Conservation (phyloP, 2,113 vertebrate genomes). For the Osmerus mordax region DNA sequence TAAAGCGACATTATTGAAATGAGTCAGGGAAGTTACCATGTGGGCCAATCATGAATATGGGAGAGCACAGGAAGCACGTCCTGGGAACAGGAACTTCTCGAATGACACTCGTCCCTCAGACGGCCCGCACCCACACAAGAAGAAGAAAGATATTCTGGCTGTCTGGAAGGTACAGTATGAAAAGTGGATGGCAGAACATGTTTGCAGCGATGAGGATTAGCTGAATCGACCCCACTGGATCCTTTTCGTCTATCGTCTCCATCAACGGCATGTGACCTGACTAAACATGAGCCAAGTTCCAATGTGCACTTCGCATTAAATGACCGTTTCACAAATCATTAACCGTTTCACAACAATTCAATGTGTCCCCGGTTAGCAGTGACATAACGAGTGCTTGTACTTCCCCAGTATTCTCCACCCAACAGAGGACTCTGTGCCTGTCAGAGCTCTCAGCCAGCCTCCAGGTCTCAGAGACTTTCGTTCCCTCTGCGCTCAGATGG, state of each 20-base stretch:
- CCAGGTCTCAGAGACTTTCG: too few relatives aligned
- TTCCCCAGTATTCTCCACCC: not conserved
- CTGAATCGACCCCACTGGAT: too few relatives aligned
- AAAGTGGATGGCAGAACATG: too few relatives aligned
- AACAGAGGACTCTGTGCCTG: not conserved
- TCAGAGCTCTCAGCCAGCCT: not conserved
- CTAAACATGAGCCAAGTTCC: too few relatives aligned
- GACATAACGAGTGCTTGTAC: not conserved
- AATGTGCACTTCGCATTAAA: too few relatives aligned
- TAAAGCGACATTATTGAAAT: constrained; percentile 21
- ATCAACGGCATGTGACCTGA: too few relatives aligned
- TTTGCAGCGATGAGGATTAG: too few relatives aligned
- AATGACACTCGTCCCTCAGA: constrained; percentile 45
- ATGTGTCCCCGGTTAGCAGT: too few relatives aligned
- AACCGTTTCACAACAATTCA: too few relatives aligned
- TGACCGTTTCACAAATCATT: too few relatives aligned
- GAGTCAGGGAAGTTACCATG: constrained; percentile 24
- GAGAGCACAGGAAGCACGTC: constrained; percentile 31
- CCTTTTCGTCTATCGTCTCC: too few relatives aligned
- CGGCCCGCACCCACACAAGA: constrained; percentile 23
- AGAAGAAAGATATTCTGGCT: not conserved
- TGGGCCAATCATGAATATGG: constrained; percentile 5
- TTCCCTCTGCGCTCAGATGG: not conserved
- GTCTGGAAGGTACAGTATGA: not conserved
- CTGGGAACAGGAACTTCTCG: constrained; percentile 27